Percentiles rank a stretch among this genome's conserved stretches.
Conservation (phyloP, 1,140 invertebrate species). For the Gerris buenoi region DNA sequence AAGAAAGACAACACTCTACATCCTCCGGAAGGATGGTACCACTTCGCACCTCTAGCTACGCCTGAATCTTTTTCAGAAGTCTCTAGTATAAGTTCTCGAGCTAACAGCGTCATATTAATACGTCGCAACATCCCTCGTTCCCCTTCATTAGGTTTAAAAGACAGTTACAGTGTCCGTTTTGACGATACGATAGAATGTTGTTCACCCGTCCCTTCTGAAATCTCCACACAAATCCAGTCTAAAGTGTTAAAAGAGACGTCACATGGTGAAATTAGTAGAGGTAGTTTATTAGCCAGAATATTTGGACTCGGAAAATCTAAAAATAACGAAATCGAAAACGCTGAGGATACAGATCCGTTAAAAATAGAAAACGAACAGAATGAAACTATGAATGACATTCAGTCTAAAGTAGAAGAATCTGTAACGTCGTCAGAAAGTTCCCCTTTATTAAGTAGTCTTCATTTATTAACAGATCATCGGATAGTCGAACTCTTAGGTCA, state of each 20-base stretch:
- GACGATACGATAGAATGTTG: conserved; percentile 9
- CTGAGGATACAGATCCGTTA: not conserved
- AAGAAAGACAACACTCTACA: conserved; percentile 17
- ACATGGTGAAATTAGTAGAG: not conserved
- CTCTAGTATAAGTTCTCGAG: conserved; percentile 42
- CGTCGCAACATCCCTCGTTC: not conserved
- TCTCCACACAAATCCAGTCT: not conserved
- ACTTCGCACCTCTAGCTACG: conserved; percentile 61
- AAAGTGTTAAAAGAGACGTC: not conserved
- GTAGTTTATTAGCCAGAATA: conserved; percentile 8
- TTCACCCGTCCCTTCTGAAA: not conserved
- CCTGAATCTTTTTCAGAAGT: conserved; percentile 72
- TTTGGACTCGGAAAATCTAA: not conserved
- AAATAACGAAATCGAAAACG: conserved; percentile 1
- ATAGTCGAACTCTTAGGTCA: conserved; percentile 14
- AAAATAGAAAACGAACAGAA: not conserved
- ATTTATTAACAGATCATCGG: conserved; percentile 18
- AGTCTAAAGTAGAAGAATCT: conserved; percentile 6
- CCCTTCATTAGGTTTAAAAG: conserved; percentile 2
- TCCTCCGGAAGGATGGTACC: conserved; percentile 45
- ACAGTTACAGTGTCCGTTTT: conserved; percentile 14
- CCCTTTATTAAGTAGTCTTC: conserved; percentile 19
- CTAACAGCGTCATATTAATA: conserved; percentile 3
- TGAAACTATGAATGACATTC: not conserved
- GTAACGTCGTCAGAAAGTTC: conserved; percentile 16